Conservation (phyloP, 2,888 invertebrate genomes). For the Mythimna pallens region DNA sequence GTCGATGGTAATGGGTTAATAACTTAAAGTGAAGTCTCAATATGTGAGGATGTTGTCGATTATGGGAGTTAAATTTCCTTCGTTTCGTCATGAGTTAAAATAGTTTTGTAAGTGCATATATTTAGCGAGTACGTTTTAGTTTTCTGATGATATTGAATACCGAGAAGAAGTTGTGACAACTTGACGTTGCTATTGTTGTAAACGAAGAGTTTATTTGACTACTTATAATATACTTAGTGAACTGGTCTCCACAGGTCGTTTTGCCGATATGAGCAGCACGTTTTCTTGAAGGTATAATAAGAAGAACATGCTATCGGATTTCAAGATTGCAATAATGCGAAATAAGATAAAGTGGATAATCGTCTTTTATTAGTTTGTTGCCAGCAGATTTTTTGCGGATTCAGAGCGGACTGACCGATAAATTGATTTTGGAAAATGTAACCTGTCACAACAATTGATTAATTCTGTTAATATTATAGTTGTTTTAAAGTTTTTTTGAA, state of each 20-base stretch:
- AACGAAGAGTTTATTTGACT: neutral
- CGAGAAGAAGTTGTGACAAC: too few species aligned
- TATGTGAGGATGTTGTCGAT: neutral
- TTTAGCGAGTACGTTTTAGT: neutral
- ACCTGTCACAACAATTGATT: constrained; percentile 37
- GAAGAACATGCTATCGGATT: constrained; percentile 16
- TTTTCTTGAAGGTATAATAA: constrained; percentile 19
- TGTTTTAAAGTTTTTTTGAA: constrained; percentile 2
- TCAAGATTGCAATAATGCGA: constrained; percentile 25
- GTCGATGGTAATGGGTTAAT: constrained; percentile 18
- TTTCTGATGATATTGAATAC: neutral
- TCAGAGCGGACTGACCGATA: constrained; percentile 41
- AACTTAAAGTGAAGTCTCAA: neutral
- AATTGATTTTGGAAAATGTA: constrained; percentile 35
- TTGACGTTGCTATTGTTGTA: neutral
- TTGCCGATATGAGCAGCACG: neutral
- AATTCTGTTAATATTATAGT: constrained; percentile 21
- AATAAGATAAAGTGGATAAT: constrained; percentile 27
- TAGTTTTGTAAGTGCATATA: neutral
- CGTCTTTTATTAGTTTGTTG: constrained; percentile 39
- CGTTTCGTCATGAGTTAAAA: neutral
- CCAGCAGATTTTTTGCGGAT: constrained; percentile 47
- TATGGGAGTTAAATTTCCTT: neutral
- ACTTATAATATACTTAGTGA: neutral
- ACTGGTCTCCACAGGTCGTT: neutral